Evolutionary conservation across 1,140 invertebrate species (phyloP).

Genomic region (honey bee (Apis mellifera)): DNA sequence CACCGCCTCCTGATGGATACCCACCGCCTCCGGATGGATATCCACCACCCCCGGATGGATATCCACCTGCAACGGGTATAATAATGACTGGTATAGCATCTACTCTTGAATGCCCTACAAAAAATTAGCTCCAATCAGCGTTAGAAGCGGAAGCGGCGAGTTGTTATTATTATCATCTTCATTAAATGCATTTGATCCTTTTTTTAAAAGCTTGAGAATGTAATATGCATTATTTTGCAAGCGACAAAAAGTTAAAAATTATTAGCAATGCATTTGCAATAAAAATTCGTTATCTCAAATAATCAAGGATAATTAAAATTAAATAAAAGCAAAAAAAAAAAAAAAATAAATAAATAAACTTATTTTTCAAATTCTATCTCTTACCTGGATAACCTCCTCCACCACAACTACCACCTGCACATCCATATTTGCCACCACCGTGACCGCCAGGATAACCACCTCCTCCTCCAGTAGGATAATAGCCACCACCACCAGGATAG

Average conservation of each 20-base stretch:
- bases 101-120: conserved; percentile 17
- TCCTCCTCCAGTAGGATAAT: neutral
- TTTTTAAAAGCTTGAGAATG: neutral
- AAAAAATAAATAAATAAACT: too few species aligned
- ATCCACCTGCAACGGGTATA: conserved; percentile 28
- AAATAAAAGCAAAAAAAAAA: too few species aligned
- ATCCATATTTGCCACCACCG: too few species aligned
- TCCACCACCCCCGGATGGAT: neutral
- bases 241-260: too few species aligned
- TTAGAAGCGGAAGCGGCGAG: conserved; percentile 27
- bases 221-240: neutral
- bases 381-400: neutral
- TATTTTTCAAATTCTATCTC: too few species aligned
- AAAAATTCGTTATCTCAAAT: too few species aligned
- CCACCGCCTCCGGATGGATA: neutral
- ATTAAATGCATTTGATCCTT: neutral
- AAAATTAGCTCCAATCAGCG: neutral
- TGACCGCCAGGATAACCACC: neutral
- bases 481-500: too few species aligned
- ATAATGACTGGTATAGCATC: conserved; percentile 15
- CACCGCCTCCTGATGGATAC: neutral
- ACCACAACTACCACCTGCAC: too few species aligned
- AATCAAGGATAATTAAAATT: too few species aligned
- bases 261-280: neutral
- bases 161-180: neutral